These are phyloP conservation scores for Pyxicephalus adspersus DNA, from an alignment of 2,113 vertebrate species.

Conservation along the genomic window DNA sequence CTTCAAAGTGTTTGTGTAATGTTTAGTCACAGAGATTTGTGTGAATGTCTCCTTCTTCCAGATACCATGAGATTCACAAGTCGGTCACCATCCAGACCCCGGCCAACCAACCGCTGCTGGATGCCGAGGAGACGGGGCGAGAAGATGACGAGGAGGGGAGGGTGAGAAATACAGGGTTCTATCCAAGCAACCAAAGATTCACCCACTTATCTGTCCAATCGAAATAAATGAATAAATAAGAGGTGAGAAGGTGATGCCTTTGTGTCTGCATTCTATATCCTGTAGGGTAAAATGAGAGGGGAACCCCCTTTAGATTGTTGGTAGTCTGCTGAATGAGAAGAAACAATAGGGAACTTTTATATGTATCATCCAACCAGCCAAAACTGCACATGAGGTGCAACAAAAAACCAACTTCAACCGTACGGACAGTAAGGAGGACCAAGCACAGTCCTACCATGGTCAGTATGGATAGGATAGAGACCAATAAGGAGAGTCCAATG, in stretches of 20 bases:
- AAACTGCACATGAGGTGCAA: no score
- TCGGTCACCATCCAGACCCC: constrained; percentile 92
- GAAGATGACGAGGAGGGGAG: constrained; percentile 77
- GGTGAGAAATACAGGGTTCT: no score
- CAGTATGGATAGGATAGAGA: no score
- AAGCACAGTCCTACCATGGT: no score
- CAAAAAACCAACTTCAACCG: no score
- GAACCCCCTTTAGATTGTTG: background rate
- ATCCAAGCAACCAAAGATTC: background rate
- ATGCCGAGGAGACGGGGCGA: constrained; percentile 75
- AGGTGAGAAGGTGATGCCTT: no score
- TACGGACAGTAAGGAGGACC: no score
- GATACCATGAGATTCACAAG: constrained; percentile 70
- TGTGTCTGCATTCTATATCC: background rate
- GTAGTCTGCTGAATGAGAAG: background rate
- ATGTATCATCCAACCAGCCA: background rate
- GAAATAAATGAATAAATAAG: constrained; percentile 7
- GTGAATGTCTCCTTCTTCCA: background rate
- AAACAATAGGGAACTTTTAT: background rate
- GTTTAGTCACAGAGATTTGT: background rate
- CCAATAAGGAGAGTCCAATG: no score
- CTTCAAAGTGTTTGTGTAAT: no score
- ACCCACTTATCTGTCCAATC: no score
- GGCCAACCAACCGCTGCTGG: constrained; percentile 83
- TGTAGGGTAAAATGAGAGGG: no score